These are phyloP conservation scores for Pollicipes pollicipes DNA, from an alignment of 1,140 invertebrate genomes.

Conservation along the genomic window DNA sequence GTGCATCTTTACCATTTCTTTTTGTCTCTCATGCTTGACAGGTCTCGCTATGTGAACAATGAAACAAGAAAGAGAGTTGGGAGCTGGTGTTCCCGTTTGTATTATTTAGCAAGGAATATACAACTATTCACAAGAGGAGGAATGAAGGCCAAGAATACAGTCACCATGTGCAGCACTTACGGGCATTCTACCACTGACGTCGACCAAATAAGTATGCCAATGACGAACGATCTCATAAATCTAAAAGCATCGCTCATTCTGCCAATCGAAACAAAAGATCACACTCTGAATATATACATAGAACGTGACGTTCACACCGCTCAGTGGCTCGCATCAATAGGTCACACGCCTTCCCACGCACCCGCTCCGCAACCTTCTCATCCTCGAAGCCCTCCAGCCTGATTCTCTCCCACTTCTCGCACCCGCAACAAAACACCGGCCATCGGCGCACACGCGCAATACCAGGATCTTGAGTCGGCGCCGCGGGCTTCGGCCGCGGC, in stretches of 20 bases:
- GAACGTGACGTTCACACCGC: no score
- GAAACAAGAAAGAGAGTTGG: no score
- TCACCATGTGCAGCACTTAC: neutral
- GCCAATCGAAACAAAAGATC: no score
- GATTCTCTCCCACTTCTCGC: neutral
- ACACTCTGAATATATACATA: no score
- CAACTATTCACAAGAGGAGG: neutral
- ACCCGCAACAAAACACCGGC: neutral
- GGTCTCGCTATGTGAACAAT: no score
- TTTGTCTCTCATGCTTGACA: no score
- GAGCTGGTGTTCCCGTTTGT: no score
- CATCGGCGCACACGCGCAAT: neutral
- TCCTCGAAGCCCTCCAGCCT: neutral
- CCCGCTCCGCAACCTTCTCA: neutral
- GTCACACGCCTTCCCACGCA: neutral
- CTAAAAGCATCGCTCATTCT: neutral
- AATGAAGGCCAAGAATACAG: neutral
- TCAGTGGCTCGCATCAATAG: no score
- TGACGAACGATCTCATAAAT: neutral
- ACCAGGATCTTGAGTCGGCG: neutral
- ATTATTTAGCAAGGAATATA: neutral
- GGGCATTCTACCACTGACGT: no score
- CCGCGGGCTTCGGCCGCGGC: no score
- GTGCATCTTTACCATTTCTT: no score
- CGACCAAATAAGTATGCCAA: no score